A percentile compares a stretch with the other conserved stretches of the same genome.
These are phyloP conservation scores for Aeoliscus strigatus DNA, from an alignment of 2,797 vertebrate genomes.

Conservation along the genomic window DNA sequence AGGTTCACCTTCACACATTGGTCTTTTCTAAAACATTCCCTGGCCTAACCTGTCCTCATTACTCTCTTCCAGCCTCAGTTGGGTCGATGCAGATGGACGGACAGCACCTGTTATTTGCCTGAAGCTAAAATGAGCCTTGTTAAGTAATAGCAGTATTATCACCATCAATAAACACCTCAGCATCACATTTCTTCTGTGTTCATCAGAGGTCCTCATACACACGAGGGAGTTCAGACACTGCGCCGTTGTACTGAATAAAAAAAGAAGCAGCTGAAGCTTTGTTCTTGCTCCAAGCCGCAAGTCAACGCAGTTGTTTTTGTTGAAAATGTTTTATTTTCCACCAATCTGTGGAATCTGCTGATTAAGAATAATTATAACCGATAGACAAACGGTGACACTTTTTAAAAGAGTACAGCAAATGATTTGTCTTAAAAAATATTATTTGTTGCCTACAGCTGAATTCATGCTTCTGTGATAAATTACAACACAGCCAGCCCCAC, in stretches of 20 bases:
- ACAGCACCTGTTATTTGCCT: slow-evolving; percentile 3
- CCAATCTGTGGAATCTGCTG: no score
- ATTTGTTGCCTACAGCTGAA: no score
- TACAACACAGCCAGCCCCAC: no score
- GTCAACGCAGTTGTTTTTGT: no score
- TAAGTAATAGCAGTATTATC: neutral
- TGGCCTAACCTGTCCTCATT: neutral
- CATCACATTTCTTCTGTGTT: neutral
- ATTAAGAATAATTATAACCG: no score
- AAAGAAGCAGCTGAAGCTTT: neutral
- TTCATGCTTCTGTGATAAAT: no score
- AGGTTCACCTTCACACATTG: no score
- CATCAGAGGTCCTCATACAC: neutral
- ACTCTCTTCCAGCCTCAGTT: neutral
- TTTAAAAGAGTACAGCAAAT: no score
- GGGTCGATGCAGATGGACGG: neutral
- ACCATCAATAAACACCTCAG: slow-evolving; percentile 7
- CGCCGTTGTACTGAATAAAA: neutral
- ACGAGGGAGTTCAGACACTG: neutral
- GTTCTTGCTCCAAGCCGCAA: neutral
- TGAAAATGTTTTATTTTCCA: neutral
- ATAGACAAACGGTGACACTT: no score
- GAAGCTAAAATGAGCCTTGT: slow-evolving; percentile 2
- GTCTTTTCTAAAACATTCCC: neutral
- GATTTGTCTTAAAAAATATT: no score